Evolutionary conservation across 2,797 vertebrate genomes (phyloP).

Genomic region (Syngnathus acus): DNA sequence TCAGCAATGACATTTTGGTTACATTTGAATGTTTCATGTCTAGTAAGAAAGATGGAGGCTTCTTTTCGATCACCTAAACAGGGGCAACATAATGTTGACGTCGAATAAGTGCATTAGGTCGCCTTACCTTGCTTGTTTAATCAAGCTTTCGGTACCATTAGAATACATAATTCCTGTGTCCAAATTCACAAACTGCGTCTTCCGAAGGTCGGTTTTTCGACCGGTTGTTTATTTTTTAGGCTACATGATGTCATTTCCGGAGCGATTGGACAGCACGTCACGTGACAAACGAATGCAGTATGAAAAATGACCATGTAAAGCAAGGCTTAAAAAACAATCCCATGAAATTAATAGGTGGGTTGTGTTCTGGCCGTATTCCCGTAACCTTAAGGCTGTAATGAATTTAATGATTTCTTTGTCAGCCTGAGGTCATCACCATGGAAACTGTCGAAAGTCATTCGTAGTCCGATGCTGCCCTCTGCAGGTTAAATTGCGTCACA

Average conservation of each 20-base stretch:
- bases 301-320: no score
- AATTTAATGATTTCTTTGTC: neutral
- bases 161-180: slow-evolving; percentile 59
- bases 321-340: no score
- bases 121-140: slow-evolving; percentile 73
- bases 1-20: neutral
- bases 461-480: slow-evolving; percentile 34
- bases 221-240: no score
- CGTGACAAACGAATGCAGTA: no score
- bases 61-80: slow-evolving; percentile 8
- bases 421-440: neutral
- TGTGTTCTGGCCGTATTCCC: no score
- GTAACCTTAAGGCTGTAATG: no score
- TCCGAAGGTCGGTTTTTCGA: no score
- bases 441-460: neutral
- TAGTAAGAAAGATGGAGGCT: neutral
- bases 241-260: no score
- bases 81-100: neutral
- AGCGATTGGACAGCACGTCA: no score
- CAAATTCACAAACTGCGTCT: no score
- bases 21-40: neutral
- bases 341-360: no score
- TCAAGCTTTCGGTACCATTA: slow-evolving; percentile 69
- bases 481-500: slow-evolving; percentile 3
- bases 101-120: no score